These are phyloP conservation scores for Pogonomyrmex californicus DNA, from an alignment of 1,140 invertebrate genomes.

Conservation along the genomic window DNA sequence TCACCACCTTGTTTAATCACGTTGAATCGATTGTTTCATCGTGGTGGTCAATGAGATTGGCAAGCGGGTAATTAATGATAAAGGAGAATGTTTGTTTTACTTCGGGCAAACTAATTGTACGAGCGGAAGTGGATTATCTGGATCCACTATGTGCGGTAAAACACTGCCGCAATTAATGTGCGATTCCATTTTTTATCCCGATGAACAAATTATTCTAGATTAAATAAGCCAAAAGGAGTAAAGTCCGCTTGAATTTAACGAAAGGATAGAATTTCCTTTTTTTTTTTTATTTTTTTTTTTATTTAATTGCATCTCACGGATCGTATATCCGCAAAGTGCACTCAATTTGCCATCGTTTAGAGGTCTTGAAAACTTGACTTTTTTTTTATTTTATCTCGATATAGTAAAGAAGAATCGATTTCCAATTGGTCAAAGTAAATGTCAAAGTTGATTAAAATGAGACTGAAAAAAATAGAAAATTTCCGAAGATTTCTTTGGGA, in stretches of 20 bases:
- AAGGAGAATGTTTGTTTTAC: slow-evolving; percentile 54
- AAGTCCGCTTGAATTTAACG: neutral
- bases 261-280: neutral
- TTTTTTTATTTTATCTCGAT: neutral
- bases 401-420: slow-evolving; percentile 4
- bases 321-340: neutral
- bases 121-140: slow-evolving; percentile 41
- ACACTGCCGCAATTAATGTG: slow-evolving; percentile 17
- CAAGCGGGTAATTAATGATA: slow-evolving; percentile 56
- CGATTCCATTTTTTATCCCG: slow-evolving; percentile 23
- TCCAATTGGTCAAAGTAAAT: neutral
- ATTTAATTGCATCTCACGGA: neutral
- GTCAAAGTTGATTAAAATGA: neutral
- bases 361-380: neutral
- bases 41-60: slow-evolving; percentile 43
- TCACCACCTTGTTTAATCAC: slow-evolving; percentile 45
- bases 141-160: slow-evolving; percentile 12
- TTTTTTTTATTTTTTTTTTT: neutral
- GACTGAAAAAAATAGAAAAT: neutral
- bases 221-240: neutral
- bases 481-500: neutral
- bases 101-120: slow-evolving; percentile 25
- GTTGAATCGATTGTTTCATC: slow-evolving; percentile 50
- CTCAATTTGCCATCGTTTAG: slow-evolving; percentile 2
- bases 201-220: slow-evolving; percentile 20